A percentile compares a stretch with the other conserved stretches of the same genome.
phyloP scores from a whole-genome alignment of 2,113 vertebrate species.

The Pseudorectes ferrugineus region DNA sequence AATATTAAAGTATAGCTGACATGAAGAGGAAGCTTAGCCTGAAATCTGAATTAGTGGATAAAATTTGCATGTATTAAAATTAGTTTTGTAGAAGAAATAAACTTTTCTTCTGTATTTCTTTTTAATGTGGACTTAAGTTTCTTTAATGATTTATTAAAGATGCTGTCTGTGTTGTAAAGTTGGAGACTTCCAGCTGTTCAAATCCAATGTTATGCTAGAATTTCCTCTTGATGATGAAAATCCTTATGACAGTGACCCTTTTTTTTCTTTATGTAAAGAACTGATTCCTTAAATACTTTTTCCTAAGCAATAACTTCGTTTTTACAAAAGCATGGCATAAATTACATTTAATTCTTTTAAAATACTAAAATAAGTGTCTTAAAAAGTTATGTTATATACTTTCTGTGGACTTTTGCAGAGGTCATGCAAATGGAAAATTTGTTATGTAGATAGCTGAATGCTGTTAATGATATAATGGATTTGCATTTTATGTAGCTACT shows the following conservation, averaged over 20 bases:
- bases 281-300: not conserved
- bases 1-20: not conserved
- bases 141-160: not conserved
- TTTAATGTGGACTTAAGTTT: not conserved
- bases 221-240: not conserved
- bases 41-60: not conserved
- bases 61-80: not conserved
- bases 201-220: not conserved
- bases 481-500: not conserved
- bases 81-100: not conserved
- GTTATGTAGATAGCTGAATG: not conserved
- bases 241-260: not conserved
- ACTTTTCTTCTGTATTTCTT: not conserved
- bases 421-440: not conserved
- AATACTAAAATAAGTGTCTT: not conserved
- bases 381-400: not conserved
- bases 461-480: not conserved
- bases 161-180: not conserved
- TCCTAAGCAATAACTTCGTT: not conserved
- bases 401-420: not conserved
- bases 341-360: not conserved
- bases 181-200: not conserved
- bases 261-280: not conserved
- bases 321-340: not conserved
- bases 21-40: not conserved